Percentiles rank a stretch among this genome's conserved stretches.
Evolutionary conservation across 2,888 invertebrate genomes (phyloP).

Genomic region (Erebia palarica): DNA sequence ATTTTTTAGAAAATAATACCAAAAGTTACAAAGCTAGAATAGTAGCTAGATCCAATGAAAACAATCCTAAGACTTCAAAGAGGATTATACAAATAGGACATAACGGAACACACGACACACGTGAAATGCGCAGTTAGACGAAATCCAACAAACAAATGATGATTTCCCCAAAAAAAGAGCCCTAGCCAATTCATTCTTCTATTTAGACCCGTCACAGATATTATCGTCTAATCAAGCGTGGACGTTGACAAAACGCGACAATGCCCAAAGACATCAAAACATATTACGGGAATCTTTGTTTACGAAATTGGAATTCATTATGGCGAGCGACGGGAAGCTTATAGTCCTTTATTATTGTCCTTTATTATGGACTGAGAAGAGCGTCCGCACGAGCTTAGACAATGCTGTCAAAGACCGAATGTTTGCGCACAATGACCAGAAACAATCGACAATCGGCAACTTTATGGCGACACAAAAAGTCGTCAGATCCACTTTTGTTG

Average conservation of each 20-base stretch:
- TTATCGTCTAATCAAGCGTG: slow-evolving; percentile 64
- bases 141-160: slow-evolving; percentile 52
- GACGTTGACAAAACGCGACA: slow-evolving; percentile 56
- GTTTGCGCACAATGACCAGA: slow-evolving; percentile 61
- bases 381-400: slow-evolving; percentile 46
- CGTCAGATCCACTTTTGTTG: slow-evolving; percentile 54
- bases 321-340: slow-evolving; percentile 67
- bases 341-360: slow-evolving; percentile 57
- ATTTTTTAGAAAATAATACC: too few species aligned
- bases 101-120: slow-evolving; percentile 66
- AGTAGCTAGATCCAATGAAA: background rate
- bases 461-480: slow-evolving; percentile 50
- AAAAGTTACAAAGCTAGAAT: background rate
- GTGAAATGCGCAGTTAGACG: slow-evolving; percentile 53
- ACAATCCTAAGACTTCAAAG: slow-evolving; percentile 2
- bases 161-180: slow-evolving; percentile 46
- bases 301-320: slow-evolving; percentile 71
- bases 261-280: slow-evolving; percentile 76
- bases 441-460: slow-evolving; percentile 47
- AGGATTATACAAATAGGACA: slow-evolving; percentile 33
- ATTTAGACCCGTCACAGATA: slow-evolving; percentile 62
- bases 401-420: slow-evolving; percentile 50
- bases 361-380: slow-evolving; percentile 56
- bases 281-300: slow-evolving; percentile 75
- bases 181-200: slow-evolving; percentile 48